A percentile compares a stretch with the other conserved stretches of the same genome.
Evolutionary conservation across 2,113 vertebrate genomes (phyloP).

Genomic region (Regulus satrapa): DNA sequence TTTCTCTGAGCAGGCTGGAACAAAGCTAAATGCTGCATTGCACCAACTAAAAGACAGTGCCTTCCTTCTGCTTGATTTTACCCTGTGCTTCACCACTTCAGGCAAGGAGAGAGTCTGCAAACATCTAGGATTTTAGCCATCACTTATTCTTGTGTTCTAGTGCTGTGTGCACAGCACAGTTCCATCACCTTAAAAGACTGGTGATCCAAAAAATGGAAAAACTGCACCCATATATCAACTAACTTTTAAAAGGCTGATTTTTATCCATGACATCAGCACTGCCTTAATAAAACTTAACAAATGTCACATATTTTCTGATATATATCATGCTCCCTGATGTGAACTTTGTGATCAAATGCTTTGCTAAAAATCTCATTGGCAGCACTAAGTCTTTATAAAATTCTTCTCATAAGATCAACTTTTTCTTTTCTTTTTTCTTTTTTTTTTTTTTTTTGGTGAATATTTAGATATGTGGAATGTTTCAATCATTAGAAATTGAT

Average conservation of each 20-base stretch:
- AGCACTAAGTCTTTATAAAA: neutral
- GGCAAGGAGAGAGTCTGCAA: neutral
- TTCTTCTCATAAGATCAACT: neutral
- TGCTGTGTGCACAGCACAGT: neutral
- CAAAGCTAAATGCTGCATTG: neutral
- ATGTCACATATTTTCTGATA: neutral
- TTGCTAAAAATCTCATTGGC: neutral
- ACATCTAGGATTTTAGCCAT: neutral
- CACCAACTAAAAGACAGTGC: neutral
- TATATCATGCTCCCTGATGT: neutral
- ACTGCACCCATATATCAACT: neutral
- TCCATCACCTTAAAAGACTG: neutral
- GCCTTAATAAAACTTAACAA: neutral
- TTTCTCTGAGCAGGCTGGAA: neutral
- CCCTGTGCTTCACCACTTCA: neutral
- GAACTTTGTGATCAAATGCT: neutral
- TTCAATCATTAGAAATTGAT: neutral
- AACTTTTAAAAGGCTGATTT: neutral
- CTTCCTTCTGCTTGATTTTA: neutral
- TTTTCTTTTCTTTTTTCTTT: too few relatives aligned
- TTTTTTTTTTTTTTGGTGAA: too few relatives aligned
- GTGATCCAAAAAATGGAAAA: neutral
- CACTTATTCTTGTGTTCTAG: neutral
- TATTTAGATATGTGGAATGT: neutral
- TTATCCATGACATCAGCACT: neutral